phyloP scores from a whole-genome alignment of 2,888 invertebrate genomes.

The Platycheirus rosarum region DNA sequence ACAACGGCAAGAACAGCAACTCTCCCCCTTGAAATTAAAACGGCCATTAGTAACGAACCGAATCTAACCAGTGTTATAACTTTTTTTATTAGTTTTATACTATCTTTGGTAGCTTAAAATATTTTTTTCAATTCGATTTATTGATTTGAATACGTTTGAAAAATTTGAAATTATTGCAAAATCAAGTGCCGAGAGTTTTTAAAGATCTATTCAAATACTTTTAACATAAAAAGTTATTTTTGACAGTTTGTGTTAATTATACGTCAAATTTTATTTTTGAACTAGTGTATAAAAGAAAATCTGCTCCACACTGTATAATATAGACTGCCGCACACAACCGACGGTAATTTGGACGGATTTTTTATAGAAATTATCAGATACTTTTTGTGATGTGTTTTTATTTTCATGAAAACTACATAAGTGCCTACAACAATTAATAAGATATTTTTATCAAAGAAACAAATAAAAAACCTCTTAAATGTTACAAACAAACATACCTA shows the following conservation, averaged over 20 bases:
- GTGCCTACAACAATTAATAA: slow-evolving; percentile 69
- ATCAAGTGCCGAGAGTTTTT: slow-evolving; percentile 24
- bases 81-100: not conserved
- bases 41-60: slow-evolving; percentile 55
- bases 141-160: slow-evolving; percentile 50
- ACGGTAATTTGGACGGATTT: slow-evolving; percentile 45
- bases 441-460: slow-evolving; percentile 33
- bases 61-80: slow-evolving; percentile 19
- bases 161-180: not conserved
- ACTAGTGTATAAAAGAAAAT: slow-evolving; percentile 6
- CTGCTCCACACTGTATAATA: slow-evolving; percentile 46
- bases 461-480: slow-evolving; percentile 46
- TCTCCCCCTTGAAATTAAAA: slow-evolving; percentile 55
- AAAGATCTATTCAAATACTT: slow-evolving; percentile 10
- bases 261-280: slow-evolving; percentile 25
- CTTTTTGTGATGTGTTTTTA: slow-evolving; percentile 55
- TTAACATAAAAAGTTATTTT: slow-evolving; percentile 50
- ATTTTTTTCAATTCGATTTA: slow-evolving; percentile 56
- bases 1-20: slow-evolving; percentile 69
- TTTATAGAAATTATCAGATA: not conserved
- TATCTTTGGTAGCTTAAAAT: not conserved
- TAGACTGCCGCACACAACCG: slow-evolving; percentile 36
- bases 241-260: slow-evolving; percentile 42
- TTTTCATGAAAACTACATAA: slow-evolving; percentile 62
- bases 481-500: slow-evolving; percentile 54